Conservation (phyloP, 1,140 invertebrate species). For the Drosophila micromelanica region DNA sequence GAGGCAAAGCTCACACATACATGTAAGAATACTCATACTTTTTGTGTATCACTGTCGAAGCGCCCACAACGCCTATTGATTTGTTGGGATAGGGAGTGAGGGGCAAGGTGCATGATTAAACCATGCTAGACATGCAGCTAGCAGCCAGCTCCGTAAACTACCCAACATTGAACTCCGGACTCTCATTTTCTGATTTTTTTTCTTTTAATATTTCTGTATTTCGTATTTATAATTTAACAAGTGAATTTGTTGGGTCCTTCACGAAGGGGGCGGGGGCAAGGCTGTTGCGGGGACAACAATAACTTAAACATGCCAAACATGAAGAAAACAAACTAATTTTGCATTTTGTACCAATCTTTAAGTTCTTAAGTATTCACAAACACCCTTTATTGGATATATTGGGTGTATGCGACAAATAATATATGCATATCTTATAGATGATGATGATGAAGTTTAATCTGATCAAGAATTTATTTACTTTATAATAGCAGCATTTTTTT, state of each 20-base stretch:
- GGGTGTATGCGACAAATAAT: no score
- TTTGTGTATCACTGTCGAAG: conserved; percentile 21
- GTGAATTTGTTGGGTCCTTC: conserved; percentile 24
- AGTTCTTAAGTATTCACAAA: not conserved
- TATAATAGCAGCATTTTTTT: no score
- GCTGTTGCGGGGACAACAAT: not conserved
- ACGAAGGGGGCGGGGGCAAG: not conserved
- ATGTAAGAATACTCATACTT: conserved; percentile 11
- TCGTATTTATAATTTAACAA: conserved; percentile 54
- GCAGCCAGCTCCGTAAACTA: conserved; percentile 49
- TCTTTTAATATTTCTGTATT: not conserved
- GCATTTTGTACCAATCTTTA: not conserved
- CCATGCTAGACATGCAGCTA: conserved; percentile 64
- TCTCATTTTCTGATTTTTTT: not conserved
- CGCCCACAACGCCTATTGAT: conserved; percentile 56
- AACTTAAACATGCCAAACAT: conserved; percentile 27
- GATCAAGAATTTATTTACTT: no score
- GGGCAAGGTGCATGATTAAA: conserved; percentile 60
- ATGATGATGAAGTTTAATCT: no score
- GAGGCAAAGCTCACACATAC: conserved; percentile 29
- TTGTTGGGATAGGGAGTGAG: conserved; percentile 2
- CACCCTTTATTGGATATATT: not conserved
- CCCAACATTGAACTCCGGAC: conserved; percentile 18
- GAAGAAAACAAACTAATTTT: conserved; percentile 17
- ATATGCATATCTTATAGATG: no score